Evolutionary conservation across 2,888 invertebrate species (phyloP), one percentile per base, ranked within the genome.

Genomic region (Tiliacea citrago): DNA sequence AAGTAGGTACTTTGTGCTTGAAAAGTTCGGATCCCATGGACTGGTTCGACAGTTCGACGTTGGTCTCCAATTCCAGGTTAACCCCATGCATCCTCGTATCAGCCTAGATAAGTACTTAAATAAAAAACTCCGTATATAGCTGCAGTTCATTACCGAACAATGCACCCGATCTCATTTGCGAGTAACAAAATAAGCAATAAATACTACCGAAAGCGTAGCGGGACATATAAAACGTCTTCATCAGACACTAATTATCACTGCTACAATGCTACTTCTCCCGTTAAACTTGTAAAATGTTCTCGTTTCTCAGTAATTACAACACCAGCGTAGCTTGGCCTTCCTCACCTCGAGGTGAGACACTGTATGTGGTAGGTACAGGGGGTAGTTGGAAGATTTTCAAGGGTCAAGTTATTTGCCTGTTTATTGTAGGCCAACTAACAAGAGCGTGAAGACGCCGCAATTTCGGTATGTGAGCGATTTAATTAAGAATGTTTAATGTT

Each of bases 391-490:
- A 61, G 45, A 60, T 73, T 73, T 71, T 77, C 62, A 82, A 76
- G 58, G 85, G 75, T 86, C 88, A 84, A 71, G 60, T 62, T 79
- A 73, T 67, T 85, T 77, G 73, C 78, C 63, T 68, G 63, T 79
- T 82, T 79, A 82, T 87, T 88, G 86, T 88, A 88, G 88, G 88
- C 86, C 86, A 88, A 87, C 75, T 75, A 91, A 92, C 86, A 93
- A 91, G 92, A 93, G 91, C 93, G 93, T 93, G 93, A 93, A 93
- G 89, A 81, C 87, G 83, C 85, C 87, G 84, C 86, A 88, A 90
- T 90, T 92, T 92, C 84, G 90, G 90, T 90, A 88, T 89, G 88
- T 86, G 88, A 76, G 85, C 88, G 86, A 88, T 89, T 89, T 91
- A 90, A 91, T 92, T 92, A 92, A 84, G 87, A 88, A 90, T 90